Base-by-base conservation (phyloP, 2,113 vertebrate genomes). In the Microtus oregoni region DNA sequence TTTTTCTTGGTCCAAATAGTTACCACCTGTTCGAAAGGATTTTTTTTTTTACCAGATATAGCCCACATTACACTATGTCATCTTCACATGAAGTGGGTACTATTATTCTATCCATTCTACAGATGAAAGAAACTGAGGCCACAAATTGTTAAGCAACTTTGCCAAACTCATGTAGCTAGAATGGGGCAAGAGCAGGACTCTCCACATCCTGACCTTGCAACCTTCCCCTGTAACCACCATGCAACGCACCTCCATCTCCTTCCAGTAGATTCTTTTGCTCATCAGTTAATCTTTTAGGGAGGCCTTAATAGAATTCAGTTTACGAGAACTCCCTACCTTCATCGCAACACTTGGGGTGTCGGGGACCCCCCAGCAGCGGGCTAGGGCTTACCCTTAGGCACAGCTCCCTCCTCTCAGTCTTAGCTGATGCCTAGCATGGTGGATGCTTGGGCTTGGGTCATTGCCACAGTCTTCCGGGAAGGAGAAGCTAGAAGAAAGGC, bases 401-500 rank as follows among this genome's bases (percentile, higher is more conserved):
- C 38, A 63, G 9, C 70, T 47, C 75, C 72, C 26, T 67, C 14
- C 79, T 79, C 65, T 63, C 47, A 75, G 55, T 89, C 82, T 88
- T 47, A 35, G 61, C 52, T 4, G 52, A 28, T 75, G 22, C 22
- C 65, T 50, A 44, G 65, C 14, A 1, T 20, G 35, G 44, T 15
- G n/a, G 55, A 26, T 61, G 65, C 72, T 75, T 67, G 92, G 26
- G 50, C 67, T 73, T 72, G 94, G 30, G 52, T 67, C 47, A 11
- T 86, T 86, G 81, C 58, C 77, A 96, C 77, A 30, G 2, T 85
- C 91, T 95, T 94, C 78, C 3, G 3, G 78, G 89, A 94, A 90
- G 81, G 50, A 97, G 90, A 86, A 92, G 78, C 89, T 61, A 15
- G 44, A 70, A 87, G 68, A 90, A 86, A 78, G 88, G 73, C 58